phyloP scores from a whole-genome alignment of 1,140 invertebrate genomes.

The Tachypleus tridentatus region DNA sequence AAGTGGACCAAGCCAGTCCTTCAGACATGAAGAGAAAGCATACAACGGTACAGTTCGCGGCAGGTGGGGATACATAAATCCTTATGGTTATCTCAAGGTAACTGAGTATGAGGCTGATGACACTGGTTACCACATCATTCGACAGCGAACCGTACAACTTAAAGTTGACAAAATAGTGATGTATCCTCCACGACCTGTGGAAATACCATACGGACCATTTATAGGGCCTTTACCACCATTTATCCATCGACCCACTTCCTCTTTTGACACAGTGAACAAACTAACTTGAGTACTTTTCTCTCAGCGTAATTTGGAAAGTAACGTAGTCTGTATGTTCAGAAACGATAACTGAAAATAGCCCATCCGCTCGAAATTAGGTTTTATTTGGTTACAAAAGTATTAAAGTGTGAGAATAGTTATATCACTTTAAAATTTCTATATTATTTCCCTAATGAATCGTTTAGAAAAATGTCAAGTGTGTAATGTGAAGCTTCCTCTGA shows the following conservation, averaged over 20 bases:
- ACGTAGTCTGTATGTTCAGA: no score
- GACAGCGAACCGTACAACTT: neutral
- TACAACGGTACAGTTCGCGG: constrained; percentile 67
- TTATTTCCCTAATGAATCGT: no score
- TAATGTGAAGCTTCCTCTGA: no score
- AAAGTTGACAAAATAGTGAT: neutral
- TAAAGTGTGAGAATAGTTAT: no score
- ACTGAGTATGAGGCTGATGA: constrained; percentile 71
- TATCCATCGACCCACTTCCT: neutral
- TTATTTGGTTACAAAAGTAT: no score
- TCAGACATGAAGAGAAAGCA: constrained; percentile 52
- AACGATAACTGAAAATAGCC: no score
- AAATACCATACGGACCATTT: constrained; percentile 2
- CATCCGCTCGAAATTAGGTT: no score
- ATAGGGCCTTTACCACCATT: constrained; percentile 16
- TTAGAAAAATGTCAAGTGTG: no score
- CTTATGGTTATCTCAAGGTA: constrained; percentile 61
- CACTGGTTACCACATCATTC: constrained; percentile 44
- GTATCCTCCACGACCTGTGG: neutral
- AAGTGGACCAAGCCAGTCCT: constrained; percentile 18
- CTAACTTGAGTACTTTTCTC: no score
- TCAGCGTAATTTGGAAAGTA: no score
- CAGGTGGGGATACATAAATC: constrained; percentile 69
- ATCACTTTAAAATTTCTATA: no score
- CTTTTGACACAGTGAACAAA: no score